phyloP scores from a whole-genome alignment of 1,140 invertebrate species.

The Listronotus oregonensis region DNA sequence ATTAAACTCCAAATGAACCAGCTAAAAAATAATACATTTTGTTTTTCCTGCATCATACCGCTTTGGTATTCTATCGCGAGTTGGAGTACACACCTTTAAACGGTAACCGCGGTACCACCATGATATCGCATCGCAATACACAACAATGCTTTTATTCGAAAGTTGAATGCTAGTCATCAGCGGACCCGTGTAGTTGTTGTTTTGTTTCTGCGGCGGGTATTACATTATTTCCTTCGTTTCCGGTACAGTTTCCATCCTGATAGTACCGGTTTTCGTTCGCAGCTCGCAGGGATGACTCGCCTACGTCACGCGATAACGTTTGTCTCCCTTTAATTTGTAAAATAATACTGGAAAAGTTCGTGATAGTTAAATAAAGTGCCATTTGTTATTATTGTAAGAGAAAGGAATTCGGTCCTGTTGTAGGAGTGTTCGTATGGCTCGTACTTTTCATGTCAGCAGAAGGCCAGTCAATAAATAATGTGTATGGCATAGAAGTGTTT shows the following conservation, averaged over 20 bases:
- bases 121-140: constrained; percentile 25
- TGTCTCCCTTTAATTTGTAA: not conserved
- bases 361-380: constrained; percentile 9
- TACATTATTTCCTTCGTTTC: constrained; percentile 15
- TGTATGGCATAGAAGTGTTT: too few species aligned
- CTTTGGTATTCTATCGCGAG: constrained; percentile 13
- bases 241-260: constrained; percentile 9
- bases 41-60: constrained; percentile 3
- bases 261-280: constrained; percentile 2
- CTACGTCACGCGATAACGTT: not conserved
- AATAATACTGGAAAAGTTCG: not conserved
- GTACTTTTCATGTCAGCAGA: not conserved
- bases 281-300: not conserved
- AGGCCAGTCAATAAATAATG: not conserved
- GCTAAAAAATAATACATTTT: too few species aligned
- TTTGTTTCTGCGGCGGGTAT: constrained; percentile 11
- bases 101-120: constrained; percentile 30
- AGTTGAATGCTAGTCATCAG: constrained; percentile 25
- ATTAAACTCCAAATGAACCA: too few species aligned
- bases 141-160: constrained; percentile 29
- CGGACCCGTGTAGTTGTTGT: constrained; percentile 16
- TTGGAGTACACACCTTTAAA: constrained; percentile 9
- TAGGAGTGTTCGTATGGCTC: constrained; percentile 25
- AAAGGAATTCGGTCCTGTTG: constrained; percentile 26
- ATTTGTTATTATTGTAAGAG: constrained; percentile 23